A percentile compares a stretch with the other conserved stretches of the same genome.
phyloP scores from a whole-genome alignment of 1,140 invertebrate species.

The Heliconius nattereri region DNA sequence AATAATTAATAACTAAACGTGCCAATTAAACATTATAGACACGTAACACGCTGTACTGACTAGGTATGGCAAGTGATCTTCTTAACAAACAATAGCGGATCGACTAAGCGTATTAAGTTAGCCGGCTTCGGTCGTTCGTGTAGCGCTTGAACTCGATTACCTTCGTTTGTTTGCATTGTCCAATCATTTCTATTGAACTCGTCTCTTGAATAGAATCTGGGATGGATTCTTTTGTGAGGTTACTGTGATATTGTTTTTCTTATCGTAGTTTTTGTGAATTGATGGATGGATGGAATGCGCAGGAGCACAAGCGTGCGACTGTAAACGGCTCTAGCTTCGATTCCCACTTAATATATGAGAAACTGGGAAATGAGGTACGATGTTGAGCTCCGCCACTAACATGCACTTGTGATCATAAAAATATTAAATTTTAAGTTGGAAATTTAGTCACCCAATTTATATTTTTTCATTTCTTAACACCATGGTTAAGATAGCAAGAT shows the following conservation, averaged over 20 bases:
- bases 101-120: constrained; percentile 23
- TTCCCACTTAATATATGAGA: too few species aligned
- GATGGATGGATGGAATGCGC: background rate
- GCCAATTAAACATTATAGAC: background rate
- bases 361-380: too few species aligned
- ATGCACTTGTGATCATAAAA: too few species aligned
- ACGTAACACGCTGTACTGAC: background rate
- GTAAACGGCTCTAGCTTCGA: too few species aligned
- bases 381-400: too few species aligned
- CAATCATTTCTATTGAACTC: background rate
- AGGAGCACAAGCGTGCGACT: too few species aligned
- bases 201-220: background rate
- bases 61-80: background rate
- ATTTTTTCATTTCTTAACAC: too few species aligned
- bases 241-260: background rate
- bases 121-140: constrained; percentile 23
- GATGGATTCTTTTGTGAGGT: background rate
- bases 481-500: too few species aligned
- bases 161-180: constrained; percentile 9
- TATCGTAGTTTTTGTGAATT: background rate
- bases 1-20: background rate
- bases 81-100: constrained; percentile 17
- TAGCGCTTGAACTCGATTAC: constrained; percentile 23
- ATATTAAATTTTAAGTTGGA: too few species aligned
- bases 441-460: too few species aligned